Evolutionary conservation across 2,113 vertebrate species (phyloP), one percentile per base, ranked within the genome.

Genomic region (Silurus meridionalis): DNA sequence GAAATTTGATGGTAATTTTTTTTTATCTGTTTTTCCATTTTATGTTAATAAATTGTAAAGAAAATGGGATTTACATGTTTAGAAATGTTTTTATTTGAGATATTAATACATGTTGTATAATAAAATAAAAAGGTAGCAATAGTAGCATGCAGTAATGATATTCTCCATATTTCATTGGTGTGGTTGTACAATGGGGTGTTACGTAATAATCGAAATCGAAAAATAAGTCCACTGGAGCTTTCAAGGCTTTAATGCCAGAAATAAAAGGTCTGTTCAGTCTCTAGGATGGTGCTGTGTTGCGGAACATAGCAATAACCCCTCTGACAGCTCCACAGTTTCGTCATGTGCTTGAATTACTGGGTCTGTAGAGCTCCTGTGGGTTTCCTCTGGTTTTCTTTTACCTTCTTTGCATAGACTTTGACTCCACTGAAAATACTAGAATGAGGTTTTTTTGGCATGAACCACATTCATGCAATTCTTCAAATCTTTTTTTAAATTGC

Each of bases 151-250:
- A 37, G 37, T 37, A 37, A 37, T 37, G 37, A 37, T 37, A 14
- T 28, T 11, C 66, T 28, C 25, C 28, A 67, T 0, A 0, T 37
- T 67, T 37, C 15, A 8, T 69, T 69, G 17, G 15, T 46, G 14
- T 17, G 17, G 7, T 71, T 71, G 15, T 48, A 48, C 11, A 15
- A 15, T 69, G 66, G 13, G 0, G 5, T 21, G 19, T 63, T 15
- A 37, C 37, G 37, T 37, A 2, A 37, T 37, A 37, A 2, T 37
- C 37, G 37, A 37, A 37, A 37, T 37, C 2, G 37, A 37, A 37
- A 37, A 48, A 97, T 90, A n/a, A 96, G 93, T 87, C 96, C 95
- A 6, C 96, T 97, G n/a, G 95, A 95, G 88, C 79, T 86, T 15
- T 83, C 92, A 63, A 88, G 46, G 14, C 96, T 97, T 90, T 25